A percentile compares a stretch with the other conserved stretches of the same genome.
phyloP scores from a whole-genome alignment of 2,113 vertebrate genomes.

The Microcebus griseorufus region DNA sequence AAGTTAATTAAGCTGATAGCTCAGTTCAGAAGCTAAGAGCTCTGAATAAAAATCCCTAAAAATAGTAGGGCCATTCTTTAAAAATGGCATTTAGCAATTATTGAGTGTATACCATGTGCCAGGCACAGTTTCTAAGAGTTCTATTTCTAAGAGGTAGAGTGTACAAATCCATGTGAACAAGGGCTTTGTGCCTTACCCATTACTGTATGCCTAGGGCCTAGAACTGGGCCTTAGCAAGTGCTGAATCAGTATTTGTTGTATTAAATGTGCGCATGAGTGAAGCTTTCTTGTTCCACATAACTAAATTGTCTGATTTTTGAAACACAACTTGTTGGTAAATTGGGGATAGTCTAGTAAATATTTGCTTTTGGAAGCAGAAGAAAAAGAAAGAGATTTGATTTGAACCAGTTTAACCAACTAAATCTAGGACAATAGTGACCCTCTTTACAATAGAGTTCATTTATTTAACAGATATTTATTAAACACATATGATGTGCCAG shows the following conservation, averaged over 20 bases:
- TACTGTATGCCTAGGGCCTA: not conserved
- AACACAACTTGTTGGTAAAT: not conserved
- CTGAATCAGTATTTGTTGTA: not conserved
- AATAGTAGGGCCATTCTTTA: not conserved
- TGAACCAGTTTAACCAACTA: not conserved
- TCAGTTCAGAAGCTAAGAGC: not conserved
- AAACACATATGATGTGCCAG: not conserved
- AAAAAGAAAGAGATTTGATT: slow-evolving; percentile 5
- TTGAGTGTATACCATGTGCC: not conserved
- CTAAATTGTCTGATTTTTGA: not conserved
- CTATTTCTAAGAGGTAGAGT: not conserved
- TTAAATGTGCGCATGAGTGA: slow-evolving; percentile 26
- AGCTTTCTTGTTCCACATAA: not conserved
- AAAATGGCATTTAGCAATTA: not conserved
- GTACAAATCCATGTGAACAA: not conserved
- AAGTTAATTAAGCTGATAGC: not conserved
- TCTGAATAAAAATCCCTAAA: slow-evolving; percentile 34
- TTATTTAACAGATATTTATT: slow-evolving; percentile 34
- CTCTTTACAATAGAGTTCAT: slow-evolving; percentile 40
- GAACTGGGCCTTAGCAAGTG: not conserved
- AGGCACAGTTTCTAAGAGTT: not conserved
- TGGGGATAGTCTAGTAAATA: not conserved
- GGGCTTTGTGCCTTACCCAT: not conserved
- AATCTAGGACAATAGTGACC: not conserved
- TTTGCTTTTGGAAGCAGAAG: not conserved